Percentiles rank a stretch among this genome's conserved stretches.
phyloP scores from a whole-genome alignment of 2,113 vertebrate genomes.

The Dicerorhinus sumatrensis region DNA sequence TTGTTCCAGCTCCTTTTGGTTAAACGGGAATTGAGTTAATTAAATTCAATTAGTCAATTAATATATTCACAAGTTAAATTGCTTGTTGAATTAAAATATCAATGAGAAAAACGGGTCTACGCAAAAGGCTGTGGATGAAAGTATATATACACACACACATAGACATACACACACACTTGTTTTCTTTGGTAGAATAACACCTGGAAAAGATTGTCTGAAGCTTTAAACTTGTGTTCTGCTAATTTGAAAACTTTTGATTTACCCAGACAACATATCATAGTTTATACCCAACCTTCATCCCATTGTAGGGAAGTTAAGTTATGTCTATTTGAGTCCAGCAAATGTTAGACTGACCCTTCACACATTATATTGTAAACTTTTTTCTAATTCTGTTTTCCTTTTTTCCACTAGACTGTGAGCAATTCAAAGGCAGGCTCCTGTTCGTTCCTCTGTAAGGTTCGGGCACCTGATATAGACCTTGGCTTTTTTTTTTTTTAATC shows the following conservation, averaged over 20 bases:
- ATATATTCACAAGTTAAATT: neutral
- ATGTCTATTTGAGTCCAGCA: neutral
- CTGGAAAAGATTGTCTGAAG: neutral
- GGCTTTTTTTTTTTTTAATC: neutral
- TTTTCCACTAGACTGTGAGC: neutral
- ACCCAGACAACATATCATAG: neutral
- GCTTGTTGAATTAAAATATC: conserved; percentile 36
- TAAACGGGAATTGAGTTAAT: conserved; percentile 2
- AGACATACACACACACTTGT: neutral
- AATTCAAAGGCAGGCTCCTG: neutral
- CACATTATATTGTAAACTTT: neutral
- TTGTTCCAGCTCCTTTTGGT: neutral
- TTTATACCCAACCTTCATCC: neutral
- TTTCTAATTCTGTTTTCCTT: neutral
- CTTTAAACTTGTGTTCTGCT: conserved; percentile 4
- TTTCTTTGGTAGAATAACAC: neutral
- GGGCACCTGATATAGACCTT: neutral
- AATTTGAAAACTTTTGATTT: conserved; percentile 12
- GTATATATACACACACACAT: neutral
- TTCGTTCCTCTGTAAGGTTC: neutral
- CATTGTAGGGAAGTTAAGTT: neutral
- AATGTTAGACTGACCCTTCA: neutral
- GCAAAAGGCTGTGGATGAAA: neutral
- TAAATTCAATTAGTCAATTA: neutral
- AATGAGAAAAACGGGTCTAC: neutral